phyloP scores from a whole-genome alignment of 2,113 vertebrate species.

The Verasper variegatus region DNA sequence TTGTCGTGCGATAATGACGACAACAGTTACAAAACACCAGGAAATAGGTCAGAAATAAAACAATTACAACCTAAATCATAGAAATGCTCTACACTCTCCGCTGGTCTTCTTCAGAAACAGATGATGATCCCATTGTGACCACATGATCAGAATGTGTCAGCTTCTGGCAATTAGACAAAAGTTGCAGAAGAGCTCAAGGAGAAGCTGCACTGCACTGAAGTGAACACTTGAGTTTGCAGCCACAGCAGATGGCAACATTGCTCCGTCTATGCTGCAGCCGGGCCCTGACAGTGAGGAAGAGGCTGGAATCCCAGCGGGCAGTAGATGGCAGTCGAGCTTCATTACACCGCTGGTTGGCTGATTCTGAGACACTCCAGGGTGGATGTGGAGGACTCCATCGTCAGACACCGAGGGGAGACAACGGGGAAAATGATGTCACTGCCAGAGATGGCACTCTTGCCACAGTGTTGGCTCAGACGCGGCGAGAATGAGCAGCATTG shows the following conservation, averaged over 20 bases:
- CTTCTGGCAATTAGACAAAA: neutral
- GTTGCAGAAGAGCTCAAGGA: neutral
- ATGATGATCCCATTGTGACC: neutral
- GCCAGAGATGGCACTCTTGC: conserved; percentile 77
- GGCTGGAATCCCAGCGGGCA: conserved; percentile 45
- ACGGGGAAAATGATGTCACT: conserved; percentile 15
- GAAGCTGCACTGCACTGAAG: neutral
- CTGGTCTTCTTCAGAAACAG: neutral
- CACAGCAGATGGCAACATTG: conserved; percentile 72
- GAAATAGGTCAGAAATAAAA: neutral
- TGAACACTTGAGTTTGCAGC: conserved; percentile 13
- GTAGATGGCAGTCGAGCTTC: conserved; percentile 75
- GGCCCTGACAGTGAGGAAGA: neutral
- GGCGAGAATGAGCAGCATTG: neutral
- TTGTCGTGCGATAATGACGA: neutral
- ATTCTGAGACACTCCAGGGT: conserved; percentile 51
- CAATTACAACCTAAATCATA: neutral
- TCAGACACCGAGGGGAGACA: conserved; percentile 34
- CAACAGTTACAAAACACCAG: neutral
- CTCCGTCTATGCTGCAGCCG: conserved; percentile 18
- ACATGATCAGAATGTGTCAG: too few species aligned
- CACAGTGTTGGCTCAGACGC: neutral
- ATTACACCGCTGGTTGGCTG: conserved; percentile 36
- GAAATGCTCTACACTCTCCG: neutral
- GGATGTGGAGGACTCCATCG: conserved; percentile 46